phyloP scores from a whole-genome alignment of 1,140 invertebrate genomes.

The Leptinotarsa undecemlineata region DNA sequence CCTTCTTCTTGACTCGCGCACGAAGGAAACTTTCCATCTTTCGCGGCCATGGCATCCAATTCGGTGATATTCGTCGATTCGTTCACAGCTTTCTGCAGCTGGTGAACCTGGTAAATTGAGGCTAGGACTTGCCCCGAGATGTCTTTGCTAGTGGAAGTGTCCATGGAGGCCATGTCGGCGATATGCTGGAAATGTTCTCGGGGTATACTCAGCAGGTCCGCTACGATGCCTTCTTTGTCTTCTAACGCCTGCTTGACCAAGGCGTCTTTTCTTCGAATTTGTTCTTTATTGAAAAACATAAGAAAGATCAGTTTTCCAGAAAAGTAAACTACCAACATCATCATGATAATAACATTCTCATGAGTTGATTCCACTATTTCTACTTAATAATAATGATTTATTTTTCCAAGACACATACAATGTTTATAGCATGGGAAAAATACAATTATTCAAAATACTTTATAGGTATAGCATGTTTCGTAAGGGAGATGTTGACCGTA shows the following conservation, averaged over 20 bases:
- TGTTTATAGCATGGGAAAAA: no score
- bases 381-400: no score
- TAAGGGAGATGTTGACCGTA: no score
- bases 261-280: slow-evolving; percentile 72
- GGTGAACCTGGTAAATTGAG: slow-evolving; percentile 66
- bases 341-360: no score
- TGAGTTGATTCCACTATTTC: no score
- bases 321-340: no score
- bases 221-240: slow-evolving; percentile 76
- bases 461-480: no score
- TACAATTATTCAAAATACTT: no score
- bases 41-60: slow-evolving; percentile 55
- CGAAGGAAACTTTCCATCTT: slow-evolving; percentile 43
- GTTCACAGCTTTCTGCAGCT: slow-evolving; percentile 58
- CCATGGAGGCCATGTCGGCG: slow-evolving; percentile 65
- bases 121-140: slow-evolving; percentile 71
- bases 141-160: slow-evolving; percentile 60
- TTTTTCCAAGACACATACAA: no score
- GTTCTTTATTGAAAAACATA: slow-evolving; percentile 59
- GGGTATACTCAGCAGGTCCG: slow-evolving; percentile 76
- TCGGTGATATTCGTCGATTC: slow-evolving; percentile 58
- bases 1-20: slow-evolving; percentile 45
- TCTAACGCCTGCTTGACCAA: slow-evolving; percentile 70
- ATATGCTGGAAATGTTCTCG: slow-evolving; percentile 70
- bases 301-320: no score